phyloP scores from a whole-genome alignment of 2,888 invertebrate genomes.

The Dinocampus coccinellae region DNA sequence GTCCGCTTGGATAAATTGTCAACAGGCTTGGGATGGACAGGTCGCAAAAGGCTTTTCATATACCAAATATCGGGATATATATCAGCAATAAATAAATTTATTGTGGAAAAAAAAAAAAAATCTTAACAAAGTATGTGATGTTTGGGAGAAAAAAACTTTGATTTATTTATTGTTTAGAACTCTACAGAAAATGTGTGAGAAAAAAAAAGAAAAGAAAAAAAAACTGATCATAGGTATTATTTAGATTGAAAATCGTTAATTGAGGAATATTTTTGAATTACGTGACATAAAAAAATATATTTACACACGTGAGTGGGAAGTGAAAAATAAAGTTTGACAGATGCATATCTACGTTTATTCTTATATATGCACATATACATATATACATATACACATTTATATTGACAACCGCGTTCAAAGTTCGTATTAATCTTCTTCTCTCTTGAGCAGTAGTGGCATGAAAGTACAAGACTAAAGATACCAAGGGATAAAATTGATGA shows the following conservation, averaged over 20 bases:
- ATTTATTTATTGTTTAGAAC: too few relatives aligned
- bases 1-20: background rate
- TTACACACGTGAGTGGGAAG: too few relatives aligned
- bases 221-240: too few relatives aligned
- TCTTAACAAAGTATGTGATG: too few relatives aligned
- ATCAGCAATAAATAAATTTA: too few relatives aligned
- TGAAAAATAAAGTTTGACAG: background rate
- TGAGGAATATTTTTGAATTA: too few relatives aligned
- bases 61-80: background rate
- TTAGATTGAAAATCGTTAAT: too few relatives aligned
- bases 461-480: slow-evolving; percentile 35
- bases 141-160: too few relatives aligned
- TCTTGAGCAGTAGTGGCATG: background rate
- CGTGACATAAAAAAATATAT: too few relatives aligned
- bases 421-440: slow-evolving; percentile 44
- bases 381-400: background rate
- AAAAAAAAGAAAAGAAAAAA: too few relatives aligned
- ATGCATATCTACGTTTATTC: background rate
- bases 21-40: background rate
- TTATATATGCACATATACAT: background rate
- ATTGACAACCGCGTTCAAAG: slow-evolving; percentile 8
- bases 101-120: too few relatives aligned
- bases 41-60: background rate
- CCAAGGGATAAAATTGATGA: slow-evolving; percentile 53
- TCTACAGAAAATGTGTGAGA: too few relatives aligned